These are phyloP conservation scores for Caligus rogercresseyi DNA, from an alignment of 1,140 invertebrate species.

Conservation along the genomic window DNA sequence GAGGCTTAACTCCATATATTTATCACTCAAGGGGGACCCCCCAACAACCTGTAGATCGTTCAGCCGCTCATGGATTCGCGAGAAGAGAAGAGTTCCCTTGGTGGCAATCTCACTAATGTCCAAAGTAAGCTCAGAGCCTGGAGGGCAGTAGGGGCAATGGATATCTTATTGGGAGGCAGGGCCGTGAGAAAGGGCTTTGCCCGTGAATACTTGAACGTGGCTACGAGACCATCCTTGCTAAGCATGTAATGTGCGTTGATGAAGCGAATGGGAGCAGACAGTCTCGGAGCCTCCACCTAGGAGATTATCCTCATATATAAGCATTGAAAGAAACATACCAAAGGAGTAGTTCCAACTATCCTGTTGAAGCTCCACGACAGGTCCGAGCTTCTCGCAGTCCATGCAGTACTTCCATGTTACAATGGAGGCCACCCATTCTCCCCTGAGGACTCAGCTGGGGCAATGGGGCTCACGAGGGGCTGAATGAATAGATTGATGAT, in stretches of 20 bases:
- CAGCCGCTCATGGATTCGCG: background rate
- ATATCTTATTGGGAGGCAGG: conserved; percentile 1
- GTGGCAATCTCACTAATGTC: background rate
- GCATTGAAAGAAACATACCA: conserved; percentile 3
- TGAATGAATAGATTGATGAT: conserved; percentile 8
- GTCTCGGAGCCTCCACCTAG: background rate
- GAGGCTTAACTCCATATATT: background rate
- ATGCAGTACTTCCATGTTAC: conserved; percentile 12
- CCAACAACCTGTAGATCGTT: background rate
- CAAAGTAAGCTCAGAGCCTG: background rate
- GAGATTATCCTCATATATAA: conserved; percentile 4
- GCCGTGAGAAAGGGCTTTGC: background rate
- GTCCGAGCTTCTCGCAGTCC: background rate
- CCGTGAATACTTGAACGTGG: background rate
- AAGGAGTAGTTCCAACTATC: background rate
- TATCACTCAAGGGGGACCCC: background rate
- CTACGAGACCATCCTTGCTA: background rate
- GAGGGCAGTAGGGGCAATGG: background rate
- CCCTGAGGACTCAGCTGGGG: background rate
- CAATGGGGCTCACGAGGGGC: background rate
- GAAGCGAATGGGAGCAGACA: background rate
- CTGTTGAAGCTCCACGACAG: background rate
- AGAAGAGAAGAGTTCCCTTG: background rate
- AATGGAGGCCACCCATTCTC: background rate
- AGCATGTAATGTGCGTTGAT: conserved; percentile 9